These are phyloP conservation scores for Sialia sialis DNA, from an alignment of 2,113 vertebrate genomes.

Conservation along the genomic window DNA sequence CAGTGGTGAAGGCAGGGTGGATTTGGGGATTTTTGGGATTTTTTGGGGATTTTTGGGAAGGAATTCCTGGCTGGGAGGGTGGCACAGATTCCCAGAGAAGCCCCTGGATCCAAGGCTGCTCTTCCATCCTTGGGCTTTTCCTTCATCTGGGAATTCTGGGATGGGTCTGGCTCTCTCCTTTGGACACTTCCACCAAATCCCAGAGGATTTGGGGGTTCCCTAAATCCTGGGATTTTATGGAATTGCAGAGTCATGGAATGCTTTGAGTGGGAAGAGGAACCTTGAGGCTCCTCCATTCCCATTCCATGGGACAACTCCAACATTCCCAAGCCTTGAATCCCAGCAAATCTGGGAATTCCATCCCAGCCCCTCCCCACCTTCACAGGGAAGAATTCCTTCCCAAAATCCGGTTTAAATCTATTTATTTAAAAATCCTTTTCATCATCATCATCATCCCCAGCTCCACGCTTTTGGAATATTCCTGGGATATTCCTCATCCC, in stretches of 20 bases:
- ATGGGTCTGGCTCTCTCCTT: not conserved
- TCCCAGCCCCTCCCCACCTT: not conserved
- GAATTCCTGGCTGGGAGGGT: not conserved
- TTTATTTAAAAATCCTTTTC: not conserved
- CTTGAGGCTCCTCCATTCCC: not conserved
- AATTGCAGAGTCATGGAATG: not conserved
- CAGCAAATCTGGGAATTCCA: not conserved
- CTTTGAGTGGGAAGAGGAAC: not conserved
- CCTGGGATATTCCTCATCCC: not conserved
- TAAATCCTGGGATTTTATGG: rapidly evolving
- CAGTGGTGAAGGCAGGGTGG: not conserved
- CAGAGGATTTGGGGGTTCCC: not conserved
- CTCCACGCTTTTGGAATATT: not conserved
- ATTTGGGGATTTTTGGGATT: not conserved
- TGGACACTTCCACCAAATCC: rapidly evolving
- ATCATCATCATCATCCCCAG: rapidly evolving
- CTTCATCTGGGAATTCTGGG: not conserved
- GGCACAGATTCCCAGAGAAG: not conserved
- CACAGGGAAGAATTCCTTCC: not conserved
- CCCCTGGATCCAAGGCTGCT: not conserved
- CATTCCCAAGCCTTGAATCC: no score
- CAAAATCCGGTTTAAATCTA: not conserved
- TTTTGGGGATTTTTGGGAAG: no score
- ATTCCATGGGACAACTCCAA: not conserved
- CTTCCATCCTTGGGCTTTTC: not conserved